Base-by-base conservation (phyloP, 2,113 vertebrate genomes). In the Microcebus lehilahytsara region DNA sequence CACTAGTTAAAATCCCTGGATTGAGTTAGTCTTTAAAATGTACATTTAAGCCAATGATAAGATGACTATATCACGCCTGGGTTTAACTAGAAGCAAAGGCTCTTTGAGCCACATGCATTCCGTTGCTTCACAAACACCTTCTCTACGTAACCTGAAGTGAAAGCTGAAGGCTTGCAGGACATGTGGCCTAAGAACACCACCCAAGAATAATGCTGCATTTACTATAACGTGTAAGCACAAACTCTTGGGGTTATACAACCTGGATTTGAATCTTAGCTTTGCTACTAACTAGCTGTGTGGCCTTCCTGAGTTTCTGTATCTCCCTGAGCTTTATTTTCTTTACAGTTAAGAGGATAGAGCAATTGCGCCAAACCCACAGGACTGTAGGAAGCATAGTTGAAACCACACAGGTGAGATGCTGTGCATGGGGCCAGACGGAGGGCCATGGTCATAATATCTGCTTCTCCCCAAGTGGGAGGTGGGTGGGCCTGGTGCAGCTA, bases 21-120 rank as follows among this genome's bases (percentile, higher is more conserved):
- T 85, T 83, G 40, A 95, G 78, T 95, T 96, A 71, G 58, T 64
- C 51, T 87, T 77, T 91, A n/a, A 91, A 93, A 93, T 62, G 51
- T 62, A 34, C 53, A 69, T 84, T 84, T 93, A 95, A 95, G 51
- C 83, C 91, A 74, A 58, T n/a, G 66, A 96, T 92, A 93, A 96
- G 79, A 95, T 46, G 71, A 88, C 27, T 66, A 60, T 72, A 71
- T 79, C 81, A 81, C 30, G 69, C 49, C 32, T 14, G 16, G 14
- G 53, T 62, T 96, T 92, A 91, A 80, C 12, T 27, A 46, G 51
- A 87, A 91, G 69, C 79, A 86, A 83, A 88, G 84, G 6, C 51
- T 84, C 25, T 46, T 80, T 84, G 86, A 79, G 32, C 30, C 12
- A 42, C n/a, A 4, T 66, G 23, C 13, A 42, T 85, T 86, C 69